Evolutionary conservation across 2,113 vertebrate species (phyloP).

Genomic region (Rhipidura dahli): DNA sequence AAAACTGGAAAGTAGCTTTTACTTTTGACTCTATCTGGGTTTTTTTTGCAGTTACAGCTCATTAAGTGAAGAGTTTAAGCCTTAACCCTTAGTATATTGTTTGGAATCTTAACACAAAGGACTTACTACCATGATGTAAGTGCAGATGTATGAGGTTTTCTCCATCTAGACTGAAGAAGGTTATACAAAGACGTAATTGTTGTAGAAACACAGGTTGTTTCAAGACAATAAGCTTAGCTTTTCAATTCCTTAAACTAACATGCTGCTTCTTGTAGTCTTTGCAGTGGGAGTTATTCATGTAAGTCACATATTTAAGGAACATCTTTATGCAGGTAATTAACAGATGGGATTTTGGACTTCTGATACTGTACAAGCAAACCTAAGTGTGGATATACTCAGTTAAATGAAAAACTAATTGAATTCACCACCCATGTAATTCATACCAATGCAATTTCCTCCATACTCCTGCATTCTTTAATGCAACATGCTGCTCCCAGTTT

Average conservation of each 20-base stretch:
- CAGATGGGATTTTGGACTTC: background rate
- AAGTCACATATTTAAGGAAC: background rate
- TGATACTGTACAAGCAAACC: background rate
- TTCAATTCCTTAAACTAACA: background rate
- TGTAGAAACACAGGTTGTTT: background rate
- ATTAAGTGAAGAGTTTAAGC: background rate
- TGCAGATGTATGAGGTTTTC: background rate
- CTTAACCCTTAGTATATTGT: background rate
- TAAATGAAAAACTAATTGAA: background rate
- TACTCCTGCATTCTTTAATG: background rate
- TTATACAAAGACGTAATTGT: background rate
- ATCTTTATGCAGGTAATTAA: background rate
- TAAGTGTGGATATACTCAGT: background rate
- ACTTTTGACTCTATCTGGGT: background rate
- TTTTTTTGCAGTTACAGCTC: background rate
- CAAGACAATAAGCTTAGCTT: background rate
- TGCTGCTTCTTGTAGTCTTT: background rate
- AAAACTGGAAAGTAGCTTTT: background rate
- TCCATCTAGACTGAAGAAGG: background rate
- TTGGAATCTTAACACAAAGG: background rate
- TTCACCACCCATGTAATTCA: background rate
- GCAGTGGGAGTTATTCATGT: background rate
- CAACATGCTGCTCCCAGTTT: background rate
- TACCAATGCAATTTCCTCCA: background rate
- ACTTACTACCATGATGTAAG: accelerated